Conservation (phyloP, 2,888 invertebrate species). For the Parnassius glacialis region DNA sequence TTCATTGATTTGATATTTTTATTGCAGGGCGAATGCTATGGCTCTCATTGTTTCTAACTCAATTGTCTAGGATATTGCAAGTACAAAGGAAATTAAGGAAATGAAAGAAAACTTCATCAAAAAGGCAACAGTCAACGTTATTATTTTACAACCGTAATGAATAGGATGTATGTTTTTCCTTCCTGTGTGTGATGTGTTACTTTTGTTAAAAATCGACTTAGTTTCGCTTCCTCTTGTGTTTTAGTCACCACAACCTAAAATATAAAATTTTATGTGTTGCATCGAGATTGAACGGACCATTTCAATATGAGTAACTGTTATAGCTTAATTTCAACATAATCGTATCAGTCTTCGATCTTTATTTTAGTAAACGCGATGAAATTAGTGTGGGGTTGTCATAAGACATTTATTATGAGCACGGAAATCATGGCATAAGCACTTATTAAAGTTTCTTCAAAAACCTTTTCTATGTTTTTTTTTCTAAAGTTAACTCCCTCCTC, state of each 20-base stretch:
- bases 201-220: too few species aligned
- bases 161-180: too few species aligned
- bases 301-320: constrained; percentile 70
- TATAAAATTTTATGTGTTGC: constrained; percentile 76
- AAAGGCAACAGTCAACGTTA: too few species aligned
- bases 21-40: too few species aligned
- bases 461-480: background rate
- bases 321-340: constrained; percentile 75
- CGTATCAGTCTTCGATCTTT: constrained; percentile 52
- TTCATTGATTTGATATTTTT: too few species aligned
- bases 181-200: too few species aligned
- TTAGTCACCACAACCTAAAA: constrained; percentile 47
- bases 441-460: background rate
- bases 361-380: constrained; percentile 30
- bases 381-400: constrained; percentile 15
- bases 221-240: constrained; percentile 33
- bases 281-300: constrained; percentile 56
- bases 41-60: too few species aligned
- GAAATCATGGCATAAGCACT: constrained; percentile 4
- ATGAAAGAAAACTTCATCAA: too few species aligned
- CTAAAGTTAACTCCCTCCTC: too few species aligned
- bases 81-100: too few species aligned
- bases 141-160: too few species aligned
- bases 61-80: too few species aligned
- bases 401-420: constrained; percentile 2